These are phyloP conservation scores for Oryctolagus cuniculus DNA, from an alignment of 2,113 vertebrate species.

Conservation along the genomic window mOryCun1.1 NC_091441.1:7666501-7667000, in stretches of 20 bases:
- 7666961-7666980: background rate
- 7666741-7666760: background rate
- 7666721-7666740: background rate
- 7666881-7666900: background rate
- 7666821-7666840: background rate
- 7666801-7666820: background rate
- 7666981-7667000: too few relatives aligned
- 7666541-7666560: background rate
- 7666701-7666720: background rate
- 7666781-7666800: background rate
- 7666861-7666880: background rate
- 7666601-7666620: background rate
- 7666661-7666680: background rate
- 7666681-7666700: background rate
- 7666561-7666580: background rate
- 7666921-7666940: background rate
- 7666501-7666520: background rate
- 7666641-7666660: background rate
- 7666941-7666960: accelerated
- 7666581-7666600: background rate
- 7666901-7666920: background rate
- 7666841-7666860: background rate
- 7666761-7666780: background rate
- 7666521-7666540: background rate
- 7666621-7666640: background rate